phyloP scores from a whole-genome alignment of 2,113 vertebrate genomes.

The Arvicanthis niloticus region DNA sequence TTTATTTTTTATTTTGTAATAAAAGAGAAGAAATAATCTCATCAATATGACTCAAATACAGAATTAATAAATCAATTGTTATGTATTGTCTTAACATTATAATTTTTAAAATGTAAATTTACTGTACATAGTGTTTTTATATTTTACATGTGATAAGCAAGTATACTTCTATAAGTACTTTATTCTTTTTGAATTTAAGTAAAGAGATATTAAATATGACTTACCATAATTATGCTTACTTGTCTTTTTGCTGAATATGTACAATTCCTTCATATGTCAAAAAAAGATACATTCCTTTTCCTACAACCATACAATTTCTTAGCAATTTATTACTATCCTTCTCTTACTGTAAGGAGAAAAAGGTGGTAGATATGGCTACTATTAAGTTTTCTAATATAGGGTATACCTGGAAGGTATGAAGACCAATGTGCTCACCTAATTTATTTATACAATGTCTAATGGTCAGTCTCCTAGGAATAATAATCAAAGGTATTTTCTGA shows the following conservation, averaged over 20 bases:
- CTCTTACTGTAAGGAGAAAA: background rate
- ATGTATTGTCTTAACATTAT: background rate
- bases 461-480: background rate
- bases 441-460: background rate
- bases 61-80: background rate
- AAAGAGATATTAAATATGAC: background rate
- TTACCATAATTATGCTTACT: background rate
- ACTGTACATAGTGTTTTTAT: background rate
- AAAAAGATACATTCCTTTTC: background rate
- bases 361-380: background rate
- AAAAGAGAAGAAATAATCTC: background rate
- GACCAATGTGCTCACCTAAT: background rate
- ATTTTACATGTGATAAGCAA: background rate
- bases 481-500: background rate
- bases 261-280: background rate
- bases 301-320: background rate
- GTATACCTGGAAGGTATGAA: background rate
- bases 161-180: background rate
- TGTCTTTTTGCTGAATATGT: background rate
- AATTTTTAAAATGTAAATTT: background rate
- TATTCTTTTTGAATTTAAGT: slow-evolving; percentile 4
- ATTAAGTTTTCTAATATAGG: background rate
- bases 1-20: background rate
- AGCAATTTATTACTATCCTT: background rate
- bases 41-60: background rate